Base-by-base conservation (phyloP, 2,113 vertebrate species). In the Halichoeres trimaculatus region DNA sequence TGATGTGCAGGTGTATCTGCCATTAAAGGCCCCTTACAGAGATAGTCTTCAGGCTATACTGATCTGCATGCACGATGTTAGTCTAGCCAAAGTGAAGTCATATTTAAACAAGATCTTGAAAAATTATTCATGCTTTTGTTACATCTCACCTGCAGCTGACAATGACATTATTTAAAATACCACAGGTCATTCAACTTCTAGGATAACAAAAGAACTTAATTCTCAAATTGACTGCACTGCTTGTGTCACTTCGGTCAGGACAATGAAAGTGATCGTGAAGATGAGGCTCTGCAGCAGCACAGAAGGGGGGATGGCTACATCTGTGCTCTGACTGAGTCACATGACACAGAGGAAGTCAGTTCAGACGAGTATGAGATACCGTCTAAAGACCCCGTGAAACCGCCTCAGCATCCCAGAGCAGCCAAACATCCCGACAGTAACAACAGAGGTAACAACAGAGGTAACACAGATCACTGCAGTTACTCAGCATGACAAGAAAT, bases 381-480 rank as follows among this genome's bases (percentile, higher is more conserved):
- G 10, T n/a, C 40, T 55, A 4, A 8, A 36, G 38, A 24, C 24
- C 11, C 2, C 26, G 19, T 10, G 9, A 84, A 55, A 20, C 48
- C 72, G 13, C 40, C 24, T 41, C 30, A 0, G 17, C 19, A 0
- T 8, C 10, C 1, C 0, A 54, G 24, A 50, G 2, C 0, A 11
- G 12, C n/a, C 5, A 11, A 22, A 67, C 26, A 2, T 57, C 59
- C 5, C 1, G 6, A 70, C 1, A 0, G 6, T 53, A 13, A 11
- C 14, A 16, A 36, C 45, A 78, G 17, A 84, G 70, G 83, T 83
- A 76, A 72, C 5, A 4, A 43, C 45, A 78, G 17, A 84, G 70
- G 83, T 83, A 76, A 72, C 5, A 4, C 36, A 24, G 40, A 9
- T 11, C 23, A 51, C 16, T 20, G 3, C 13, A 12, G 14, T 5